Evolutionary conservation across 2,113 vertebrate species (phyloP).

Genomic region (Pseudopodoces humilis): DNA sequence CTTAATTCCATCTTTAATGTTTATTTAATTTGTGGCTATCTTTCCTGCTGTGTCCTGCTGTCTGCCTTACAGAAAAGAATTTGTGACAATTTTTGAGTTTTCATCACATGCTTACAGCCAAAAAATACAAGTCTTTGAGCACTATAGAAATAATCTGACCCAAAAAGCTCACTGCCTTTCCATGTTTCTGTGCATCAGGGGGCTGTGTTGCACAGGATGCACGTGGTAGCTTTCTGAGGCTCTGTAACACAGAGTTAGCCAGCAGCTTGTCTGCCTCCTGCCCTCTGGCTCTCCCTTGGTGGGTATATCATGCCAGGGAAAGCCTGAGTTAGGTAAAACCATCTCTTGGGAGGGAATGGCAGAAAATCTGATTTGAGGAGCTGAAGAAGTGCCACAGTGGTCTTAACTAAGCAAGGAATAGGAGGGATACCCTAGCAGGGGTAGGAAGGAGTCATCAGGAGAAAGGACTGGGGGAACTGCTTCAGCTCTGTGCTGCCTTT

Average conservation of each 20-base stretch:
- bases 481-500: background rate
- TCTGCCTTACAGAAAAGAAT: background rate
- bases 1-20: background rate
- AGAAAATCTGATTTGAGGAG: background rate
- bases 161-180: background rate
- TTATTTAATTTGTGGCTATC: background rate
- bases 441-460: background rate
- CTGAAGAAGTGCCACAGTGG: background rate
- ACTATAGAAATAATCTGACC: background rate
- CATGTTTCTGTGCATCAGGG: background rate
- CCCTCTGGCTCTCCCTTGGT: background rate
- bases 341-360: background rate
- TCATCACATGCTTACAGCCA: background rate
- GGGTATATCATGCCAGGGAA: background rate
- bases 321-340: background rate
- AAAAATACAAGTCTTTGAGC: background rate
- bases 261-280: background rate
- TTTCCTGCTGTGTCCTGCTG: background rate
- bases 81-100: background rate
- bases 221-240: fast-evolving
- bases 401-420: background rate
- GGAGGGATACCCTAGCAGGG: background rate
- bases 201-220: background rate
- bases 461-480: background rate
- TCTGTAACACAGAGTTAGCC: background rate